These are phyloP conservation scores for Synanthedon vespiformis DNA, from an alignment of 2,888 invertebrate genomes.

Conservation along the genomic window DNA sequence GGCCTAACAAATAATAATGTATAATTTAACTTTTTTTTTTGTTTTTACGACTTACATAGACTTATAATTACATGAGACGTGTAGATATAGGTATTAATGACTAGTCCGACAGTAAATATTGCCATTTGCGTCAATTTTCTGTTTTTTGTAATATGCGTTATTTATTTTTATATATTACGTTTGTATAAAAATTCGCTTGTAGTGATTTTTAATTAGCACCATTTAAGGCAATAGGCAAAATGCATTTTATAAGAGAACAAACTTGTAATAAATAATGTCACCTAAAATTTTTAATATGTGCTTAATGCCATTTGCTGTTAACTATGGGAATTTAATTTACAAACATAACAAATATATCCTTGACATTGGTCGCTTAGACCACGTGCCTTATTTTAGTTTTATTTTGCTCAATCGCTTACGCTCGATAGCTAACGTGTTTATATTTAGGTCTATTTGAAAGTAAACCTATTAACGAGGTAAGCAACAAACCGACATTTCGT, in stretches of 20 bases:
- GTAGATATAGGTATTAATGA: constrained; percentile 60
- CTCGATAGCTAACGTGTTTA: constrained; percentile 36
- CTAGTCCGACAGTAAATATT: constrained; percentile 67
- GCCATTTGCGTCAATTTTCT: constrained; percentile 62
- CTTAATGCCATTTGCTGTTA: too few species aligned
- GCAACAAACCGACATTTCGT: too few species aligned
- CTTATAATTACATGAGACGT: constrained; percentile 21
- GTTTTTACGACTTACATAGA: neutral
- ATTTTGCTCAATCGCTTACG: constrained; percentile 51
- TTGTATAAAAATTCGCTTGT: constrained; percentile 48
- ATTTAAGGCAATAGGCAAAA: neutral
- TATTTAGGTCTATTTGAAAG: too few species aligned
- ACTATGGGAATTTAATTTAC: too few species aligned
- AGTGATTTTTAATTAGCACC: constrained; percentile 9
- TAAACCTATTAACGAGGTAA: too few species aligned
- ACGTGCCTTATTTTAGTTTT: constrained; percentile 59
- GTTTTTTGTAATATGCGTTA: constrained; percentile 64
- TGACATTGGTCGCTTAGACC: constrained; percentile 37
- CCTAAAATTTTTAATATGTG: too few species aligned
- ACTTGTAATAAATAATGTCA: too few species aligned
- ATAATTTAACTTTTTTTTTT: neutral
- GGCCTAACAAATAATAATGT: neutral
- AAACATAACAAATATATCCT: constrained; percentile 6
- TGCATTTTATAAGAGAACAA: too few species aligned
- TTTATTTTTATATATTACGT: constrained; percentile 58